Evolutionary conservation across 2,113 vertebrate species (phyloP), one percentile per base, ranked within the genome.

Genomic region (Laterallus jamaicensis): DNA sequence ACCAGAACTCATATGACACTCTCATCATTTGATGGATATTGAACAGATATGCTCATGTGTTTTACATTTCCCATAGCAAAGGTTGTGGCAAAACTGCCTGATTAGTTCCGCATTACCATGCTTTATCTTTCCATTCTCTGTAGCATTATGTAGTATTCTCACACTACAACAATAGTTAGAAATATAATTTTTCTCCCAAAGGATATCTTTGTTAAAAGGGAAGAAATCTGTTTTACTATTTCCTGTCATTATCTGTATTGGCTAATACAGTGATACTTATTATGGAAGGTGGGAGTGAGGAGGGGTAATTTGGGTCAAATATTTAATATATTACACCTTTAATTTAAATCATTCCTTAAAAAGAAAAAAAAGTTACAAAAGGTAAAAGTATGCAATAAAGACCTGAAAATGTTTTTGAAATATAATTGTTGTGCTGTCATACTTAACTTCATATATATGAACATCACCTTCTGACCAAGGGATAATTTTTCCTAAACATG

Each of bases 41-140:
- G 68, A 93, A 66, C 67, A 70, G 67, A 82, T 93, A 77, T 35
- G 10, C 26, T 77, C 55, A 73, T 88, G 91, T 88, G 62, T 77
- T 93, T 91, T 94, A 67, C 28, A 88, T 93, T 91, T 93, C 63
- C 37, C 87, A 76, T 80, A 59, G 64, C 44, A 82, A 87, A 87
- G 22, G 14, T 63, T 67, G 50, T 77, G 55, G 37, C 15, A 91
- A 89, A 94, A 63, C 39, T 80, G 25, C 68, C 24, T 77, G 25
- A 66, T 31, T 73, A n/a, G 28, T 13, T 68, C 32, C 81, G 87
- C 49, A 40, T 66, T 81, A 67, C 42, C 40, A 55, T 18, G 7
- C 21, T 92, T 85, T 77, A 55, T 85, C 35, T 63, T 47, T 80
- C 54, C 28, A 21, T 67, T 95, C 50, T 67, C 59, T 88, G n/a